Conservation (phyloP, 2,113 vertebrate genomes). For the Paedocypris sp. region DNA sequence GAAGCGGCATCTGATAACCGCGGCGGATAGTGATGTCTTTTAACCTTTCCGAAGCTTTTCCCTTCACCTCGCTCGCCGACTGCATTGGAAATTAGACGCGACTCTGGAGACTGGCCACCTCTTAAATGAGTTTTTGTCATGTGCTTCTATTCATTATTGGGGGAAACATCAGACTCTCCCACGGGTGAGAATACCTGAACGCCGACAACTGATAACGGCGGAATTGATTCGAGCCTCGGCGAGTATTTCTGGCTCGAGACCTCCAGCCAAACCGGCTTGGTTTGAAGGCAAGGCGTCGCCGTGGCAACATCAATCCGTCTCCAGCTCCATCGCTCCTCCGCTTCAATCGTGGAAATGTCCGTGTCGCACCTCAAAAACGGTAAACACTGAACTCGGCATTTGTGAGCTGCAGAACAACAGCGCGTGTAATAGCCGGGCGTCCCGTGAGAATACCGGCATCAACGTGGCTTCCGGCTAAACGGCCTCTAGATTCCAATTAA, state of each 20-base stretch:
- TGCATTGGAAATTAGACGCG: slow-evolving; percentile 50
- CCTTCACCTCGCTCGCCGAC: slow-evolving; percentile 41
- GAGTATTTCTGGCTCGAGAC: slow-evolving; percentile 56
- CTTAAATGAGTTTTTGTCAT: slow-evolving; percentile 59
- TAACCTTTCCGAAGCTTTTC: slow-evolving; percentile 12
- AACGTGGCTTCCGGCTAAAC: slow-evolving; percentile 24
- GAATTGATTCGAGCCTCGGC: slow-evolving; percentile 68
- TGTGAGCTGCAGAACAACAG: slow-evolving; percentile 16
- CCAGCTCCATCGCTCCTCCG: slow-evolving; percentile 47
- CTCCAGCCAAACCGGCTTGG: slow-evolving; percentile 55
- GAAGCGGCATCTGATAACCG: background rate
- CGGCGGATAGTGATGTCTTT: slow-evolving; percentile 13
- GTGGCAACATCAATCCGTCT: slow-evolving; percentile 60
- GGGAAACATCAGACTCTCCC: slow-evolving; percentile 60
- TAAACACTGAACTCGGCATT: no score
- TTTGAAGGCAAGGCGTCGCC: slow-evolving; percentile 58
- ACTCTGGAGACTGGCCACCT: slow-evolving; percentile 50
- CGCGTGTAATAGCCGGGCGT: background rate
- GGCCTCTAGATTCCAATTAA: slow-evolving; percentile 30
- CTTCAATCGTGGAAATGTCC: no score
- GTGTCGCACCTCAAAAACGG: no score
- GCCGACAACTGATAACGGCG: slow-evolving; percentile 64
- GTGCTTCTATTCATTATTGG: slow-evolving; percentile 69
- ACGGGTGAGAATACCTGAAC: slow-evolving; percentile 59
- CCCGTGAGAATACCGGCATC: slow-evolving; percentile 22